Evolutionary conservation across 2,113 vertebrate species (phyloP).

Genomic region (Proteles cristata): DNA sequence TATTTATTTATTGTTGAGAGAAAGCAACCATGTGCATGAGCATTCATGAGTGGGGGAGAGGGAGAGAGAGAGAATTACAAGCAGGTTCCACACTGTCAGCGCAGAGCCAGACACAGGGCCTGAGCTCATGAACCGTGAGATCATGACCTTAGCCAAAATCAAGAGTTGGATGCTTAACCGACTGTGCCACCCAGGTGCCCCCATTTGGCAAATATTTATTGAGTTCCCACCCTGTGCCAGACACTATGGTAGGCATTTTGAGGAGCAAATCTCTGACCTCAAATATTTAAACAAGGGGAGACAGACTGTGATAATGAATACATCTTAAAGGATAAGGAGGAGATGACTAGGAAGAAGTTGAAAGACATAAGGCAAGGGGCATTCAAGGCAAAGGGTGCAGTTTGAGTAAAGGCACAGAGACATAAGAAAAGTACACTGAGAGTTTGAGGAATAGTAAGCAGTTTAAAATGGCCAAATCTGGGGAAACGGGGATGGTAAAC

Average conservation of each 20-base stretch:
- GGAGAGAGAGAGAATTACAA: no score
- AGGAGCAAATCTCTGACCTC: neutral
- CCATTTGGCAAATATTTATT: neutral
- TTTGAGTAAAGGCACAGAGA: conserved; percentile 42
- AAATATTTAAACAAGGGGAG: conserved; percentile 9
- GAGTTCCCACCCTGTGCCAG: neutral
- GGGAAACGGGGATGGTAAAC: neutral
- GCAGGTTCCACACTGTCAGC: no score
- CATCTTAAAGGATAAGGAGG: neutral
- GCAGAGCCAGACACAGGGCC: no score
- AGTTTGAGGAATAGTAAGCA: conserved; percentile 6
- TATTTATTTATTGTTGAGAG: no score
- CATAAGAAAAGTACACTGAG: neutral
- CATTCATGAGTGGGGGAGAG: no score
- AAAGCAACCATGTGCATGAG: no score
- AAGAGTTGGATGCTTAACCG: no score
- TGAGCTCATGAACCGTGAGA: no score
- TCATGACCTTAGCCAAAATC: no score
- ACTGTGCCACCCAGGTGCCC: no score
- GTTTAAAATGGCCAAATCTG: neutral
- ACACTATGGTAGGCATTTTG: neutral
- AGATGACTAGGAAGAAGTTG: conserved; percentile 1
- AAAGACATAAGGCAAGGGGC: neutral
- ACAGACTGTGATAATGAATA: neutral
- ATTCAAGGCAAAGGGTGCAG: neutral